Conservation (phyloP, 2,888 invertebrate genomes). For the Gryllus longicercus region DNA sequence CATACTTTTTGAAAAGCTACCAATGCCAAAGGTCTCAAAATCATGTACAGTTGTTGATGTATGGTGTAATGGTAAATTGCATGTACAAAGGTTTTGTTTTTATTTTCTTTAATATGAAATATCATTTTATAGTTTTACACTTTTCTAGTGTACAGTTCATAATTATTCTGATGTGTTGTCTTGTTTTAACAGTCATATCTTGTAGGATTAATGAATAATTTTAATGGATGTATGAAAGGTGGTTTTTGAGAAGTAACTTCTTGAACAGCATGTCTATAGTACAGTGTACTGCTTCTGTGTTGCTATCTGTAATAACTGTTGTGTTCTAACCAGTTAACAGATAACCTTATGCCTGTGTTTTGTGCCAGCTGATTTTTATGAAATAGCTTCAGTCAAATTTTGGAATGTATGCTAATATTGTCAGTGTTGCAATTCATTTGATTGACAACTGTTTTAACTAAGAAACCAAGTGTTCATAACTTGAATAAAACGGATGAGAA, state of each 20-base stretch:
- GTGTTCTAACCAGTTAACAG: not conserved
- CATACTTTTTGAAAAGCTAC: not conserved
- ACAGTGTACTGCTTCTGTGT: not conserved
- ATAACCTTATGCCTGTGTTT: not conserved
- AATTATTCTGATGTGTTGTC: not conserved
- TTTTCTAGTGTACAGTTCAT: not conserved
- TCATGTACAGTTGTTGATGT: not conserved
- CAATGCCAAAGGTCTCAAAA: not conserved
- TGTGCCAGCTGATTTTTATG: too few relatives aligned
- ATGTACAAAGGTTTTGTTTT: constrained; percentile 11
- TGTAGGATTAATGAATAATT: not conserved
- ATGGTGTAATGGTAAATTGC: not conserved
- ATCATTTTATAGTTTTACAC: not conserved
- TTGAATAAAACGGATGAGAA: not conserved
- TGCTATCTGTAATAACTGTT: not conserved
- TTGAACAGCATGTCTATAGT: not conserved
- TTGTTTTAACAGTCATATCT: not conserved
- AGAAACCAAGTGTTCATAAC: not conserved
- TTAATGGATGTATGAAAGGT: not conserved
- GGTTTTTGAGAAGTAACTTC: not conserved
- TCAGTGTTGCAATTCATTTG: not conserved
- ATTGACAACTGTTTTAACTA: not conserved
- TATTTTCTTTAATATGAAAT: not conserved
- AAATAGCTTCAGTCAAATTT: too few relatives aligned
- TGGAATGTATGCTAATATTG: too few relatives aligned